Evolutionary conservation across 2,113 vertebrate species (phyloP), one percentile per base, ranked within the genome.

Genomic region (Notothenia coriiceps): DNA sequence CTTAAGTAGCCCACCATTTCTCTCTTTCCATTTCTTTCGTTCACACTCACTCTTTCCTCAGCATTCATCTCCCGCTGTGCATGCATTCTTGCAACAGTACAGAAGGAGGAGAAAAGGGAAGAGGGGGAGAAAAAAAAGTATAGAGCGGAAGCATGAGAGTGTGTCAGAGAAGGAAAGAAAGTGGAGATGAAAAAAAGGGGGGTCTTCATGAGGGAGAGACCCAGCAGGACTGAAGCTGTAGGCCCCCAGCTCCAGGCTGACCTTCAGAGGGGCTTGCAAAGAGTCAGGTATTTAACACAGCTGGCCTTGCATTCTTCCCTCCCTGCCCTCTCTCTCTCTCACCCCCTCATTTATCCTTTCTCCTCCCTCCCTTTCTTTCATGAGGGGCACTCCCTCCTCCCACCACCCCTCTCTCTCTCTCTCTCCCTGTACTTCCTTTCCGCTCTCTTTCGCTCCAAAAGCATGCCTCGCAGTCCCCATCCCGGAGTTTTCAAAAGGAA

Each of bases 261-360:
- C 91, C 94, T 91, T 95, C 90, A 88, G 89, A 93, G 70, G 79
- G 62, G 92, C 89, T 92, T 17, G 92, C 94, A 92, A 83, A 94
- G 94, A 94, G 94, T 94, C 95, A 95, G 94, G 95, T 96, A 95
- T 96, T 95, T 96, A 96, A 82, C 92, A 95, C 92, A 95, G 94
- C 91, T 88, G 60, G 94, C 93, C 93, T 92, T 86, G 84, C 94
- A 96, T 96, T 96, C 95, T 91, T 95, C 92, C 91, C 86, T 86
- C 84, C 77, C 78, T 74, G 80, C 77, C 73, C 73, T 83, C 74
- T 74, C 86, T 85, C 86, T 84, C 85, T 70, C 91, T 87, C 82
- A 76, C 80, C 73, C 89, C 83, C 88, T 91, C 90, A 90, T 88
- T 75, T 89, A 85, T 90, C 91, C 86, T 85, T 78, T 86, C 86